Conservation (phyloP, 53 echinoderm and acorn worm genomes). For the Crossaster papposus region DNA sequence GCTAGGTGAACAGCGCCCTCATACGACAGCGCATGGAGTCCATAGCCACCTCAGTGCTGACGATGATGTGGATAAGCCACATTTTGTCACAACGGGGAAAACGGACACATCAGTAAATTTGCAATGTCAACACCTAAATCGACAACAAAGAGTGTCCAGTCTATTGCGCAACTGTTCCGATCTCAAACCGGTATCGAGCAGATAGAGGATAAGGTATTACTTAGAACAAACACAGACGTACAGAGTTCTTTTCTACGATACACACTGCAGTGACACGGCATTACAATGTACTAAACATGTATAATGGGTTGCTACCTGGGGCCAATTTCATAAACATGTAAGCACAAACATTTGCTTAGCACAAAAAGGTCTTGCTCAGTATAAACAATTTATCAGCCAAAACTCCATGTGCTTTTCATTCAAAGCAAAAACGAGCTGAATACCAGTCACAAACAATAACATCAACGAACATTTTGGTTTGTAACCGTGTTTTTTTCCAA, state of each 20-base stretch:
- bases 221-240: background rate
- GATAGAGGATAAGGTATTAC: background rate
- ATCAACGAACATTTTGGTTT: too few species aligned
- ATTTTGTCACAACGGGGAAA: background rate
- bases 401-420: too few species aligned
- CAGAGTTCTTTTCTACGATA: background rate
- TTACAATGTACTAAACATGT: too few species aligned
- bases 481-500: too few species aligned
- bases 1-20: too few species aligned
- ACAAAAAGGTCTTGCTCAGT: too few species aligned
- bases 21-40: background rate
- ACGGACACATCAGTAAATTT: background rate
- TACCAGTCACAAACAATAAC: too few species aligned
- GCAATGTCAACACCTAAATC: background rate
- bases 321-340: too few species aligned
- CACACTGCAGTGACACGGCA: background rate
- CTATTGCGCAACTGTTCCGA: background rate
- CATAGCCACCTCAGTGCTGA: background rate
- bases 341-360: too few species aligned
- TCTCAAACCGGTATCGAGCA: background rate
- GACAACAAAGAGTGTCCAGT: background rate
- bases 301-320: background rate
- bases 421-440: too few species aligned
- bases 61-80: background rate
- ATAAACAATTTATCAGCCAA: too few species aligned